Percentiles rank a stretch among this genome's conserved stretches.
Evolutionary conservation across 2,888 invertebrate species (phyloP).

Genomic region (Lepetodrilus schrolli): DNA sequence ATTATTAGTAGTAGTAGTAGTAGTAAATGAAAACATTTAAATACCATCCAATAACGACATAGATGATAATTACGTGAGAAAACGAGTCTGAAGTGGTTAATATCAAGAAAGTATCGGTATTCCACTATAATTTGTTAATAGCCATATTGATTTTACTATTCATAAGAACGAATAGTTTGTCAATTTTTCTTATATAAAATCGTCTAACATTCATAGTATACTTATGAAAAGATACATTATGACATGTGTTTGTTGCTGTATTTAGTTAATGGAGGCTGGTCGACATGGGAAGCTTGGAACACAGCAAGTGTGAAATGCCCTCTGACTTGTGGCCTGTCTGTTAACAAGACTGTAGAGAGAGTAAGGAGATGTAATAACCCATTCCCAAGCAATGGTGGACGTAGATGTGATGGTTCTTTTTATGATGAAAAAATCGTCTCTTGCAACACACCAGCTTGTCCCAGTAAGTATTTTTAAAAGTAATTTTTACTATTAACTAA

Average conservation of each 20-base stretch:
- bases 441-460: too few relatives aligned
- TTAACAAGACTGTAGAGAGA: background rate
- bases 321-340: background rate
- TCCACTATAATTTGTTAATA: too few relatives aligned
- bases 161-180: background rate
- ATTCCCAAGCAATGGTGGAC: background rate
- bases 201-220: background rate
- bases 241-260: background rate
- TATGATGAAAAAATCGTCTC: too few relatives aligned
- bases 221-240: background rate
- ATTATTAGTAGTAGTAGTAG: background rate
- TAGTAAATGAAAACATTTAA: background rate
- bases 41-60: too few relatives aligned
- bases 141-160: too few relatives aligned
- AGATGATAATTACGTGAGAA: too few relatives aligned
- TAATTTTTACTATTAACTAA: too few relatives aligned
- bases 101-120: too few relatives aligned
- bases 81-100: too few relatives aligned
- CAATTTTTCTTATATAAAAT: background rate
- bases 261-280: background rate
- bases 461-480: too few relatives aligned
- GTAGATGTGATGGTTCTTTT: too few relatives aligned
- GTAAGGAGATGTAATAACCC: background rate
- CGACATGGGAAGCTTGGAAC: background rate
- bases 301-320: background rate